These are phyloP conservation scores for Agrotis exclamationis DNA, from an alignment of 2,888 invertebrate genomes.

Conservation along the genomic window DNA sequence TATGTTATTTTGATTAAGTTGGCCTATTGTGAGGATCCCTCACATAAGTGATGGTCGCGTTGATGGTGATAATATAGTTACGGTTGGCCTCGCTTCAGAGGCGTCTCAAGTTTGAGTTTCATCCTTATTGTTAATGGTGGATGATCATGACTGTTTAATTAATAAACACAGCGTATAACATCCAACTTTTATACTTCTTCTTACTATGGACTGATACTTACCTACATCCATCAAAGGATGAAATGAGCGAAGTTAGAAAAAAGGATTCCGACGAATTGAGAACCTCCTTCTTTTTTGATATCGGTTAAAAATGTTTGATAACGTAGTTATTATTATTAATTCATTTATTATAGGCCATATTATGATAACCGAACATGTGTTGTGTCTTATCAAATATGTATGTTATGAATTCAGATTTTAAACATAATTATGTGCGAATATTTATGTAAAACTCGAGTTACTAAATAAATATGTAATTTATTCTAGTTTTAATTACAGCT, in stretches of 20 bases:
- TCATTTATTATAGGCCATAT: no score
- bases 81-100: conserved; percentile 44
- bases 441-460: no score
- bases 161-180: no score
- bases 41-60: conserved; percentile 55
- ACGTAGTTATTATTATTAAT: no score
- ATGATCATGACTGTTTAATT: conserved; percentile 44
- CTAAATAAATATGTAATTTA: neutral
- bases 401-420: no score
- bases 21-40: conserved; percentile 61
- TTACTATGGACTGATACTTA: neutral
- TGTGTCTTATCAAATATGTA: no score
- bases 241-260: neutral
- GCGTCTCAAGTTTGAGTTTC: conserved; percentile 41
- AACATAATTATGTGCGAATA: no score
- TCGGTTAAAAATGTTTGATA: no score
- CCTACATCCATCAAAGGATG: neutral
- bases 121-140: conserved; percentile 43
- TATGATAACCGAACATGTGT: no score
- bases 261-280: no score
- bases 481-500: neutral
- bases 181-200: neutral
- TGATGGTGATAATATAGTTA: conserved; percentile 53
- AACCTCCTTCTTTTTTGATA: no score
- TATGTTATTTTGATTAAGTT: conserved; percentile 71